Conservation (phyloP, 2,113 vertebrate species). For the Caranx ignobilis region DNA sequence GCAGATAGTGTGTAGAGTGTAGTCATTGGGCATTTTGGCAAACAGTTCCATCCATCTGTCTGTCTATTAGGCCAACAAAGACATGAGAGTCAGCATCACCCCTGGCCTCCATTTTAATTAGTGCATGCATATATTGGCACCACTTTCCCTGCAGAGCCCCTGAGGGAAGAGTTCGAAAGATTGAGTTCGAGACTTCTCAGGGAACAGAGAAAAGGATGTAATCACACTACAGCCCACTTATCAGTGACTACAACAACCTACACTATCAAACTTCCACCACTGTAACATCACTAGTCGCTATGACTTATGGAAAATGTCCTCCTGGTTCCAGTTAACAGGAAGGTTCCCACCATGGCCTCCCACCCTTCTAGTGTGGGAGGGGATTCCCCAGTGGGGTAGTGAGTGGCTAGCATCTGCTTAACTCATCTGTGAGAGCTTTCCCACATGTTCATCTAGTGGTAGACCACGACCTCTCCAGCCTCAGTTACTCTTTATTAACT, state of each 20-base stretch:
- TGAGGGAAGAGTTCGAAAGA: constrained; percentile 56
- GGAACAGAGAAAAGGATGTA: constrained; percentile 40
- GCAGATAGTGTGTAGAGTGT: constrained; percentile 32
- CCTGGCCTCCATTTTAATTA: constrained; percentile 41
- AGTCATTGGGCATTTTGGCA: constrained; percentile 27
- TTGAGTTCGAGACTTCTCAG: constrained; percentile 23
- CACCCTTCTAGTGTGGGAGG: constrained; percentile 57
- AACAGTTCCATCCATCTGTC: background rate
- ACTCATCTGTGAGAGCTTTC: constrained; percentile 71
- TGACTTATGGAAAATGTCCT: constrained; percentile 61
- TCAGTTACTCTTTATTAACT: constrained; percentile 54
- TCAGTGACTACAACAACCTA: constrained; percentile 11
- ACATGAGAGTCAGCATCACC: constrained; percentile 16
- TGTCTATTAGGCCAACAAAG: background rate
- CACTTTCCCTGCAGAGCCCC: background rate
- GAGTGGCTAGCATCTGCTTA: constrained; percentile 61
- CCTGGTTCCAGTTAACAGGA: constrained; percentile 38
- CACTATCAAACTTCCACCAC: background rate
- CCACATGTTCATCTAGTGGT: constrained; percentile 67
- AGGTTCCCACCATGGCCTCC: constrained; percentile 45
- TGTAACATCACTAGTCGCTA: constrained; percentile 18
- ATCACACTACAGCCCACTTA: background rate
- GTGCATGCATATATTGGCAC: constrained; percentile 30
- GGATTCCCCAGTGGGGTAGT: constrained; percentile 63
- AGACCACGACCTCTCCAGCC: constrained; percentile 45